These are phyloP conservation scores for Ichneumoninae sp. DNA, from an alignment of 2,888 invertebrate genomes.

Conservation along the genomic window DNA sequence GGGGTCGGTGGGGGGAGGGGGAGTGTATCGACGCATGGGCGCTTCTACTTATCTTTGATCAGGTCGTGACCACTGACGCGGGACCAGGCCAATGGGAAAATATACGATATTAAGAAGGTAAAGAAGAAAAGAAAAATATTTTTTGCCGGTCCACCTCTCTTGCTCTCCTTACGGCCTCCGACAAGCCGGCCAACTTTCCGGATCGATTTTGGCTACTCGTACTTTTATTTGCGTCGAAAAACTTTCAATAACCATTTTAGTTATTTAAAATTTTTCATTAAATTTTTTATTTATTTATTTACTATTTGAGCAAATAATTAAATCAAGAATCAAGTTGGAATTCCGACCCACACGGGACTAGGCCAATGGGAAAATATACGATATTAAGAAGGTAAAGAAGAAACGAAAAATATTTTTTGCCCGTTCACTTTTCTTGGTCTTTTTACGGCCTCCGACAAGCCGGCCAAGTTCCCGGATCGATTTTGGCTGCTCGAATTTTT, in stretches of 20 bases:
- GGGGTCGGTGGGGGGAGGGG: neutral
- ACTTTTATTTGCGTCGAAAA: neutral
- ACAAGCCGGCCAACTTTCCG: neutral
- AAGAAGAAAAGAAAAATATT: slow-evolving; percentile 27
- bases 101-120: slow-evolving; percentile 47
- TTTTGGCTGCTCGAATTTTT: neutral
- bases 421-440: neutral
- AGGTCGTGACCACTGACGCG: slow-evolving; percentile 82
- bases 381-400: slow-evolving; percentile 45
- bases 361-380: slow-evolving; percentile 66
- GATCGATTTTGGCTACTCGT: neutral
- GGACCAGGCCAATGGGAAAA: slow-evolving; percentile 73
- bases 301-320: too few relatives aligned
- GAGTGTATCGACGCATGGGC: slow-evolving; percentile 69
- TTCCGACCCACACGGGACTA: slow-evolving; percentile 78
- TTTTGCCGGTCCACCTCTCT: neutral
- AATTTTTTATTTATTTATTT: too few relatives aligned
- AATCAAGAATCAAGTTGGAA: too few relatives aligned
- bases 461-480: neutral
- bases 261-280: too few relatives aligned
- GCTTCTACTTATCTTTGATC: slow-evolving; percentile 84
- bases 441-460: too few relatives aligned
- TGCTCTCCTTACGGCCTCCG: too few relatives aligned
- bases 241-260: too few relatives aligned
- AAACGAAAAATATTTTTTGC: slow-evolving; percentile 4